phyloP scores from a whole-genome alignment of 2,113 vertebrate genomes.

The Phylloscopus whistleri region DNA sequence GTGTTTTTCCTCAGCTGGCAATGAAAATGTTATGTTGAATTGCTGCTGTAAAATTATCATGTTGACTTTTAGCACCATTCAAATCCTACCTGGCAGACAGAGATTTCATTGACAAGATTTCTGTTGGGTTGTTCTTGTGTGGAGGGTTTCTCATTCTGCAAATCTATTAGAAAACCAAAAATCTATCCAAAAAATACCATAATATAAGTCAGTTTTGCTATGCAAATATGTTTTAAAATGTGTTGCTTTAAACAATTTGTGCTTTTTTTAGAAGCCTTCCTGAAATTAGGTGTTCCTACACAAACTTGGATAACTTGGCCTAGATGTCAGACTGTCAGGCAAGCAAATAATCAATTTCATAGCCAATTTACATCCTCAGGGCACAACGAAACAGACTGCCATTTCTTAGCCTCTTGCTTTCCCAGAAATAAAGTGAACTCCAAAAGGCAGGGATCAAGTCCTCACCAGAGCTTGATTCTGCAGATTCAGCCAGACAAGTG shows the following conservation, averaged over 20 bases:
- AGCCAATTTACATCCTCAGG: not conserved
- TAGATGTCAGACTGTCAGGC: not conserved
- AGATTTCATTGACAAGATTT: not conserved
- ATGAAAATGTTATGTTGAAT: not conserved
- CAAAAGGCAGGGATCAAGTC: not conserved
- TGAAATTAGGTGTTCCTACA: not conserved
- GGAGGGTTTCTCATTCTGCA: not conserved
- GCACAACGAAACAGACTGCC: not conserved
- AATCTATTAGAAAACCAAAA: not conserved
- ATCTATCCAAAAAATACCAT: not conserved
- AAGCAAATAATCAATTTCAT: not conserved
- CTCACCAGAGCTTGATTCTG: not conserved
- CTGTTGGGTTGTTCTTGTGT: not conserved
- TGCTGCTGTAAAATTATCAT: not conserved
- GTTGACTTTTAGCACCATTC: not conserved
- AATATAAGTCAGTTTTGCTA: not conserved
- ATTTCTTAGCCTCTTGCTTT: not conserved
- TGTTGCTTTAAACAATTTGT: not conserved
- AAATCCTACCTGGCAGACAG: not conserved
- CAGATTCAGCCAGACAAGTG: not conserved
- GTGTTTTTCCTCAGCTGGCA: not conserved
- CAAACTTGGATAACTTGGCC: not conserved
- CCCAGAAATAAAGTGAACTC: not conserved
- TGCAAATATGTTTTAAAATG: not conserved
- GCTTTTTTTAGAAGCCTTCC: constrained; percentile 2